Base-by-base conservation (phyloP, 2,888 invertebrate genomes). In the Spicauda simplicius region DNA sequence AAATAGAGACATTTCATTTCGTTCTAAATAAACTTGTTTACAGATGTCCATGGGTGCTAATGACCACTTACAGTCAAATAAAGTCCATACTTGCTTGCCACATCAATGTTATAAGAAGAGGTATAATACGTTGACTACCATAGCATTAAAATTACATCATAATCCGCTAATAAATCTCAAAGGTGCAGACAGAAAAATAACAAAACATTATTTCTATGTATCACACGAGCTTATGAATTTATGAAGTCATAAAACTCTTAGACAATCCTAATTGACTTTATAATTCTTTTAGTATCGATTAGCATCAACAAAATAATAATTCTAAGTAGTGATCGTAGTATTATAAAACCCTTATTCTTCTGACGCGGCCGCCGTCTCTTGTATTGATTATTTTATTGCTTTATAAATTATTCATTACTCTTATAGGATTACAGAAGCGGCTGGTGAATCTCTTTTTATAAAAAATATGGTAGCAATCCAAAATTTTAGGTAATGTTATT, bases 331-430 rank as follows among this genome's bases (percentile, higher is more conserved):
- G 64, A 56, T 57, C 57, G 57, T 57, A 37, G 37, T 50, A 33
- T 64, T 58, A 58, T 53, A 64, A 59, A 58, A 45, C 18, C 16
- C 59, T 59, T 41, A 54, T 62, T 62, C 57, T 54, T 59, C 41
- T 54, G 64, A 58, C 30, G 59, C 54, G 11, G 59, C 65, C 58
- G 65, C 59, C 18, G 53, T 53, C 53, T 18, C 58, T 54, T 45
- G 58, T 65, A 59, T 65, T 59, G 58, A 65, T 65, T 65, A 65
- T 65, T 65, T 65, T 65, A 65, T 65, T 59, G 58, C 65, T 65
- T 65, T 41, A 65, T 65, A 65, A 65, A 65, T 65, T 59, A 65
- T 65, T 58, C 58, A 54, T 41, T 54, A 59, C 30, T 54, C 53
- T 65, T 65, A 65, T 58, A 65, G 59, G 65, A 65, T 65, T 65